Conservation (phyloP, 1,140 invertebrate genomes). For the Eriosoma lanigerum region DNA sequence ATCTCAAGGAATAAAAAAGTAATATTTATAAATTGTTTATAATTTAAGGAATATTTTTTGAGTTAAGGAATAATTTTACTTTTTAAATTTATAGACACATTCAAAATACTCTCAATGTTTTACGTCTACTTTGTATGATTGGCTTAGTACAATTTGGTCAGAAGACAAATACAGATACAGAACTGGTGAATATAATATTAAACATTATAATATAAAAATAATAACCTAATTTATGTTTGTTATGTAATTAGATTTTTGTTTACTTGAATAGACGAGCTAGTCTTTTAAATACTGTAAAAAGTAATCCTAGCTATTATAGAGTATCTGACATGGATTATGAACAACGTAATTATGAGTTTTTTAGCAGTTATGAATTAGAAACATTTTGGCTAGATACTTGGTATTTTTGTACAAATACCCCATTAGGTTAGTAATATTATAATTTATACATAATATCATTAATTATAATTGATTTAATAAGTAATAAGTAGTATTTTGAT, state of each 20-base stretch:
- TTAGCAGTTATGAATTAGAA: conserved; percentile 43
- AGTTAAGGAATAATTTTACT: conserved; percentile 37
- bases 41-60: neutral
- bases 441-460: neutral
- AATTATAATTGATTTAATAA: too few species aligned
- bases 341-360: conserved; percentile 30
- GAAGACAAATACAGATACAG: conserved; percentile 69
- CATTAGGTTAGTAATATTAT: neutral
- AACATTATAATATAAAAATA: too few species aligned
- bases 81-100: conserved; percentile 61
- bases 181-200: conserved; percentile 59
- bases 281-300: conserved; percentile 40
- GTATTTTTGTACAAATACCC: conserved; percentile 49
- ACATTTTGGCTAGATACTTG: conserved; percentile 45
- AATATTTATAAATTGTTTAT: conserved; percentile 1
- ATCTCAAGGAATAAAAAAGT: conserved; percentile 49
- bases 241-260: conserved; percentile 27
- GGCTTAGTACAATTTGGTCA: conserved; percentile 74
- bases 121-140: conserved; percentile 65
- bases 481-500: neutral
- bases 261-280: conserved; percentile 39
- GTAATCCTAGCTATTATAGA: conserved; percentile 30
- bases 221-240: too few species aligned
- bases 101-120: conserved; percentile 64
- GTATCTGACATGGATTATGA: conserved; percentile 38